A percentile compares a stretch with the other conserved stretches of the same genome.
Conservation (phyloP, 2,888 invertebrate genomes). For the Neelides folsomi region DNA sequence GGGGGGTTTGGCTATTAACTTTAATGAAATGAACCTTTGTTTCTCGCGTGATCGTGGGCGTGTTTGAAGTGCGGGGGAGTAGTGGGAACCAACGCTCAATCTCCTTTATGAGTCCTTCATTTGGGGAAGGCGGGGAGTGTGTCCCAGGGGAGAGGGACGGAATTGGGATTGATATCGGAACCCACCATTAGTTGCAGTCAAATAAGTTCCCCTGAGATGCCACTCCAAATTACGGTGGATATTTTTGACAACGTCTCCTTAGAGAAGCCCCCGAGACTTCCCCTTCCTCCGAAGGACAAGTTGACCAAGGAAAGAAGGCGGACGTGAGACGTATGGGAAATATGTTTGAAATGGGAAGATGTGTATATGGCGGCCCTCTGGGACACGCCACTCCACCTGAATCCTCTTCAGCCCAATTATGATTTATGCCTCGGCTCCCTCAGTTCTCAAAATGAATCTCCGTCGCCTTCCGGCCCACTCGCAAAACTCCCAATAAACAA, state of each 20-base stretch:
- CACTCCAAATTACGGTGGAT: constrained; percentile 33
- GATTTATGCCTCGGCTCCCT: no score
- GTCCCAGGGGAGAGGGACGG: constrained; percentile 30
- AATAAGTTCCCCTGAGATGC: constrained; percentile 34
- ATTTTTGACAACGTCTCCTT: constrained; percentile 33
- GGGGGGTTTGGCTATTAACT: no score
- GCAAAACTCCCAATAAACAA: neutral
- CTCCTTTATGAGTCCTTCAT: no score
- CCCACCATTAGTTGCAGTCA: constrained; percentile 34
- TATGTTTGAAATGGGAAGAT: constrained; percentile 5
- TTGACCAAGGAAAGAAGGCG: neutral
- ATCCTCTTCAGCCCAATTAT: no score
- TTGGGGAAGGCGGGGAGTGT: constrained; percentile 21
- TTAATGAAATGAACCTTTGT: no score
- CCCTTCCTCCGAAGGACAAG: neutral
- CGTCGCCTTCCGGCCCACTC: constrained; percentile 6
- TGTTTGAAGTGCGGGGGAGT: no score
- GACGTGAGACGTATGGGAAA: neutral
- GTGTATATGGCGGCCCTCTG: constrained; percentile 4
- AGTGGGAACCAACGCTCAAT: no score
- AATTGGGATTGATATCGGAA: constrained; percentile 34
- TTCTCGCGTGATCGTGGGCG: no score
- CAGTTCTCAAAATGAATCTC: constrained; percentile 12
- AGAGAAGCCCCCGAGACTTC: constrained; percentile 11
- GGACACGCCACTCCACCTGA: neutral